These are phyloP conservation scores for Chaetops frenatus DNA, from an alignment of 2,113 vertebrate genomes.

Conservation along the genomic window DNA sequence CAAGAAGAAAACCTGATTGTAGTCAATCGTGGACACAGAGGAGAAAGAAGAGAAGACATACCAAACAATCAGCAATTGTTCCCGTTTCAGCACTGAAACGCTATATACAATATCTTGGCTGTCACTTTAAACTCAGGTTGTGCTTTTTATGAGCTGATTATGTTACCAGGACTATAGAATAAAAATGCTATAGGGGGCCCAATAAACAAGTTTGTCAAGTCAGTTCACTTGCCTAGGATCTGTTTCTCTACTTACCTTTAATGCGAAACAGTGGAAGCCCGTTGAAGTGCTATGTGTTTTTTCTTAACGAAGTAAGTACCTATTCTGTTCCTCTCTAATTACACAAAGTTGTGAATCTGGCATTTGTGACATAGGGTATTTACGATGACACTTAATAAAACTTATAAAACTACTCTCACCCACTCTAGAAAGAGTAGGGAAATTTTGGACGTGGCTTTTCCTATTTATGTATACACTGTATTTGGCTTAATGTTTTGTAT, in stretches of 20 bases:
- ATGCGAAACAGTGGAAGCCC: conserved; percentile 18
- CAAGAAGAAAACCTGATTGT: conserved; percentile 99
- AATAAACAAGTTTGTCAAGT: conserved; percentile 36
- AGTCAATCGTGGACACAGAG: conserved; percentile 99
- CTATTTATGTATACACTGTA: neutral
- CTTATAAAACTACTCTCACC: neutral
- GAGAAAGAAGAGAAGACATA: conserved; percentile 95
- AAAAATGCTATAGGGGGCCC: conserved; percentile 50
- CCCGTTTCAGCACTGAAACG: conserved; percentile 88
- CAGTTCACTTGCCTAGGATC: conserved; percentile 17
- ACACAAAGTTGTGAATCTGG: neutral
- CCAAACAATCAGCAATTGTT: conserved; percentile 98
- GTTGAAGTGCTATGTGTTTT: neutral
- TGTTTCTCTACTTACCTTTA: conserved; percentile 52
- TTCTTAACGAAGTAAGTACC: conserved; percentile 1
- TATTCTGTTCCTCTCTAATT: conserved; percentile 20
- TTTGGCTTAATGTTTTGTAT: conserved; percentile 14
- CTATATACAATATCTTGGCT: conserved; percentile 73
- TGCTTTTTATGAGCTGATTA: conserved; percentile 46
- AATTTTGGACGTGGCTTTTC: neutral
- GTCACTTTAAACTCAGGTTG: conserved; percentile 57
- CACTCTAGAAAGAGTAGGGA: neutral
- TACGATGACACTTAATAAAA: neutral
- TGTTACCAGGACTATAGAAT: conserved; percentile 61
- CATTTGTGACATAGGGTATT: neutral